Evolutionary conservation across 2,888 invertebrate genomes (phyloP), one percentile per base, ranked within the genome.

Genomic region (Drosophila neonasuta): DNA sequence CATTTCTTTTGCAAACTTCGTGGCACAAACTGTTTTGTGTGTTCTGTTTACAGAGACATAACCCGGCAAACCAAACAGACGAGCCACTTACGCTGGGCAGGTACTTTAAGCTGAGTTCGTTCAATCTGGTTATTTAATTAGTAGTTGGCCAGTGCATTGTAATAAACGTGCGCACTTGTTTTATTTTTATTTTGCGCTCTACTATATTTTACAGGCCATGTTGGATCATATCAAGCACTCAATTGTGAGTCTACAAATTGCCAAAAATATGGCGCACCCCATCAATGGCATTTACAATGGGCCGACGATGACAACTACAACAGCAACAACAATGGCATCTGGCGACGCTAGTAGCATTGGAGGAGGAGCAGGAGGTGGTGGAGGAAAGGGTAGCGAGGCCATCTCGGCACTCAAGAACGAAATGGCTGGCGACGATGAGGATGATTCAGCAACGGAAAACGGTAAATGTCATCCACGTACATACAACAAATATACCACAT

Each of bases 181-280:
- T 44, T 41, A 32, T 48, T 66, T 30, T 51, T 6, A 24, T 24
- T 24, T 24, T 6, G 1, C 24, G 24, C 24, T 24, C 7, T 41
- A 13, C 11, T 41, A 8, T 39, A 8, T 39, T 32, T 39, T 34
- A 15, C 92, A 97, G 95, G 94, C 94, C 71, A 97, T 99, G 95
- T 93, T 99, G 91, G 98, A 99, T 92, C 96, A 98, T 87, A 96
- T 99, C 79, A 99, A 99, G 92, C 99, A 99, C 93, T 97, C 98
- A 88, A 99, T 99, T 92, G 98, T 99, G 77, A 94, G 98, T 88
- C 93, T 99, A 83, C 99, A 99, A 94, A 98, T 99, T 91, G 97
- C 98, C 82, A 99, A 99, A 96, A 97, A 97, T 91, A 97, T 97
- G 82, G 96, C 96, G 36, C 96, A 97, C 92, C 97, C 97, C 65